Base-by-base conservation (phyloP, 2,113 vertebrate genomes). In the Ia io region DNA sequence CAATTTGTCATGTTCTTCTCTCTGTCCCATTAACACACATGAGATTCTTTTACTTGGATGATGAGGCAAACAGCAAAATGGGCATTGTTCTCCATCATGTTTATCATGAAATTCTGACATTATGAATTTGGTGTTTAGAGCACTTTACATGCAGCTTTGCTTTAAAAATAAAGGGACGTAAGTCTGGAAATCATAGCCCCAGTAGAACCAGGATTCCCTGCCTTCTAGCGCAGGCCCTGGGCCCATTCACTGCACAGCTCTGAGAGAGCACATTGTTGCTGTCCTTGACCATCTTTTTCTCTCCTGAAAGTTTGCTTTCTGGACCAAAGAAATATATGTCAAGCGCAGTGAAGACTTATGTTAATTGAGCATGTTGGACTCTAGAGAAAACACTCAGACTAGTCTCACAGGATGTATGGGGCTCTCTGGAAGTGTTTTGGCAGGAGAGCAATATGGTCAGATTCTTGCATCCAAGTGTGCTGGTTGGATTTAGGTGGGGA, bases 51-150 rank as follows among this genome's bases (percentile, higher is more conserved):
- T 77, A 28, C 61, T 65, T 37, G 28, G 51, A 86, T 70, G 20
- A 77, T 56, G 63, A 91, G 22, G 35, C 37, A 80, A 92, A 11
- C 30, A 49, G 56, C 40, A 86, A 82, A 91, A 94, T 63, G 28
- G 14, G 10, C 9, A 82, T 71, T 80, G 25, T 61, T 96, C 47
- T 87, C 77, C 18, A 23, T 37, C 37, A 56, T 67, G 30, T 78
- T 88, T 82, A 71, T 59, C 37, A 44, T 90, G 56, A 88, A 80
- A 53, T 97, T 87, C 70, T 92, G 70, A 93, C 35, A 76, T 56
- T 74, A 37, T 93, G 47, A 70, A 51, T 12, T 76, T 53, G 10
- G 65, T 74, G 49, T 84, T 71, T 93, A 95, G 59, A 87, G n/a
- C 37, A 94, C 22, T 86, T 92, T 70, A 87, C 37, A 77, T 67